Conservation (phyloP, 2,113 vertebrate genomes). For the Lichenostomus cassidix region DNA sequence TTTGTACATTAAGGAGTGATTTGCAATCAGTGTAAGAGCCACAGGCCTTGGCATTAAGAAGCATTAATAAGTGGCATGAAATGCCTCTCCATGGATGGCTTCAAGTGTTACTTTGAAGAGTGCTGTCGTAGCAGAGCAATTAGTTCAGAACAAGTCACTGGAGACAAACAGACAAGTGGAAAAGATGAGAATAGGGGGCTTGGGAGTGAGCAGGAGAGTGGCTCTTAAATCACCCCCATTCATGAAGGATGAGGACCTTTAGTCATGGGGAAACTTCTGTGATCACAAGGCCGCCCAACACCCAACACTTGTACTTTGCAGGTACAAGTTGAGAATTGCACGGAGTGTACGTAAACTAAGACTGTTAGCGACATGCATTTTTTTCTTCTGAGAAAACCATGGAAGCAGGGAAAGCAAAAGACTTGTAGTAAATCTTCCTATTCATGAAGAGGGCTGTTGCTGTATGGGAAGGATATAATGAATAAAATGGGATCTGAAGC, state of each 20-base stretch:
- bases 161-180: neutral
- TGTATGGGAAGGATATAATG: neutral
- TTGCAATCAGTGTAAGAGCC: neutral
- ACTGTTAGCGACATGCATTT: neutral
- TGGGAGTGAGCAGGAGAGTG: neutral
- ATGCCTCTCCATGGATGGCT: neutral
- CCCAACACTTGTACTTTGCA: neutral
- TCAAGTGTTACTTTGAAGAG: neutral
- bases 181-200: neutral
- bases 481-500: neutral
- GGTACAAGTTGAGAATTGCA: neutral
- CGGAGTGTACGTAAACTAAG: neutral
- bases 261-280: neutral
- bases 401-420: neutral
- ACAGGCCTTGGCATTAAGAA: neutral
- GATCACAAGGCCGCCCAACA: neutral
- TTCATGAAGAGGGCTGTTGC: neutral
- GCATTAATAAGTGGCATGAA: neutral
- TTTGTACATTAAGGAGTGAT: neutral
- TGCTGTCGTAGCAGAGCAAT: neutral
- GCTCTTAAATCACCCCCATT: neutral
- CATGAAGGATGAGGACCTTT: neutral
- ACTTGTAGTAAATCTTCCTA: neutral
- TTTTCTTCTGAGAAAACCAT: neutral
- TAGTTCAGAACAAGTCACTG: neutral